Evolutionary conservation across 23 tunicate genomes (phyloP), one percentile per base, ranked within the genome.

Genomic region (Halocynthia aurantium): DNA sequence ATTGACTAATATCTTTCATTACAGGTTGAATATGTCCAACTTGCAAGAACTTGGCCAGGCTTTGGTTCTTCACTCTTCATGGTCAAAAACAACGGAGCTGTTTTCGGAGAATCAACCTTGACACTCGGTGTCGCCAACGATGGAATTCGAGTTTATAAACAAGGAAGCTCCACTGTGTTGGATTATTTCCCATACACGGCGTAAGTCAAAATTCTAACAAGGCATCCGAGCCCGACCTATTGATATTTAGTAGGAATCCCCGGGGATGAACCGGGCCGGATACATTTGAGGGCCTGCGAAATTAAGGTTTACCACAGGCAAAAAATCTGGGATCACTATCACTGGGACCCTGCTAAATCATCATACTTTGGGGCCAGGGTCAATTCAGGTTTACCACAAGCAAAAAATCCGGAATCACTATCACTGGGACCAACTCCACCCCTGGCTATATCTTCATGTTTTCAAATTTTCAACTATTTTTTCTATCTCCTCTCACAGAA

Each of bases 1-100:
- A 60, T 60, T 60, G n/a, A 15, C 2, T 60, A 17, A 60, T 71
- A 20, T 19, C 72, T 68, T n/a, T 9, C 12, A 10, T 72, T 72
- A 13, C 72, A 91, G 97, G 62, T 82, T 22, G 97, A 91, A 68
- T 91, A 91, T 77, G 97, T 91, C 56, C 62, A 78, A 13, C 72
- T 91, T 15, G 97, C 97, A 7, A 84, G 85, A 12, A 77, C 81
- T 8, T 91, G 97, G 97, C 87, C 97, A 8, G 97, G 97, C 7
- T 91, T 86, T 65, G 97, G 97, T 21, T 85, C 91, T 8, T 76
- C 71, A 51, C 61, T 91, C 11, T 91, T 91, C 70, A 81, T 82
- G 72, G 97, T 91, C 57, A 84, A 84, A 77, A 91, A 91, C 74
- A 83, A 85, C 76, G 97, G 85, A 40, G 76, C 97, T 5, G 86